Evolutionary conservation across 1,140 invertebrate genomes (phyloP).

Genomic region (Mamestra configurata): DNA sequence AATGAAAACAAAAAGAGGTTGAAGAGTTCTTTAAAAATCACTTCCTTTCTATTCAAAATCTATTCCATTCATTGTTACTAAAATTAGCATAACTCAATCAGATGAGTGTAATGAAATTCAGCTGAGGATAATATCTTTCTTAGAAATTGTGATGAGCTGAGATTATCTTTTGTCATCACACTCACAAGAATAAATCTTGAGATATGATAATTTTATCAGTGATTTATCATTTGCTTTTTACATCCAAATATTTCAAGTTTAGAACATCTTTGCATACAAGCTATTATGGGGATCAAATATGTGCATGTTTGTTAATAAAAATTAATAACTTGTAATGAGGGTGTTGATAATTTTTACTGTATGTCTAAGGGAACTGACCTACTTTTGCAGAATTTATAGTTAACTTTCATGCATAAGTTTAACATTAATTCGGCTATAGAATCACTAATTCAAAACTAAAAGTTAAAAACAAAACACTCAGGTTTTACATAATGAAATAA

Average conservation of each 20-base stretch:
- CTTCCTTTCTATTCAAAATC: not conserved
- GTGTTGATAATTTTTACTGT: not conserved
- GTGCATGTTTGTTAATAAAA: no score
- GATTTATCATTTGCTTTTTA: slow-evolving; percentile 51
- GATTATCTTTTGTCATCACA: slow-evolving; percentile 32
- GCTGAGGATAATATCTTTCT: not conserved
- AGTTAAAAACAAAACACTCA: not conserved
- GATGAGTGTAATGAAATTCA: slow-evolving; percentile 7
- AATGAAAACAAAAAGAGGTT: not conserved
- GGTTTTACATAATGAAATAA: slow-evolving; percentile 23
- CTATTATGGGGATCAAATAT: no score
- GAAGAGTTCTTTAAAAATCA: not conserved
- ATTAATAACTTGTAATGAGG: not conserved
- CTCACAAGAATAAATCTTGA: slow-evolving; percentile 31
- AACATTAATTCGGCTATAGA: not conserved
- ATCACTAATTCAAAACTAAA: not conserved
- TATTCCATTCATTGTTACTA: not conserved
- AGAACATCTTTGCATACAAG: not conserved
- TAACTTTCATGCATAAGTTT: not conserved
- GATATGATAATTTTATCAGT: slow-evolving; percentile 51
- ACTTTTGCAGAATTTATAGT: not conserved
- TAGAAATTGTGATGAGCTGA: not conserved
- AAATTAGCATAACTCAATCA: not conserved
- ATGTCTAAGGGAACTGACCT: not conserved
- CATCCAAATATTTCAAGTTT: not conserved